Evolutionary conservation across 2,888 invertebrate species (phyloP).

Genomic region (Drosophila pseudotalamancana): DNA sequence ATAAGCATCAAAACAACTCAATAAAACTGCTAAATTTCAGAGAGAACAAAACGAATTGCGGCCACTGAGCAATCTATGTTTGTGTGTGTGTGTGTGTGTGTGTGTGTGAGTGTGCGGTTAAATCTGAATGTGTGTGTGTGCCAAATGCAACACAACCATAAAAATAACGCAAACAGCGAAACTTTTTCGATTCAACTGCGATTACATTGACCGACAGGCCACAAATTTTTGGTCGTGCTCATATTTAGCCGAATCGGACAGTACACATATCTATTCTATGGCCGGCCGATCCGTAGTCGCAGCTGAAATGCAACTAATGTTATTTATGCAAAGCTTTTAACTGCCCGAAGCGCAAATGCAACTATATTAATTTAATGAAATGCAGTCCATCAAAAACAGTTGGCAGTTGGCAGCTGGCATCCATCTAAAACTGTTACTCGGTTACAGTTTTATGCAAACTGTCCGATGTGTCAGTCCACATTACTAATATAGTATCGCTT

Average conservation of each 20-base stretch:
- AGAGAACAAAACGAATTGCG: slow-evolving; percentile 50
- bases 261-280: neutral
- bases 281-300: neutral
- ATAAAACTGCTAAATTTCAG: slow-evolving; percentile 72
- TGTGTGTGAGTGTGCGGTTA: too few relatives aligned
- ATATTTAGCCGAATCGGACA: slow-evolving; percentile 25
- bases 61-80: slow-evolving; percentile 12
- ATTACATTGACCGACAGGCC: slow-evolving; percentile 58
- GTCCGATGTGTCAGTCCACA: slow-evolving; percentile 47
- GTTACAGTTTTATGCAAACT: slow-evolving; percentile 30
- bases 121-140: slow-evolving; percentile 19
- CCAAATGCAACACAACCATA: slow-evolving; percentile 30
- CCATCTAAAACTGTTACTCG: slow-evolving; percentile 10
- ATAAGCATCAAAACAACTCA: slow-evolving; percentile 78
- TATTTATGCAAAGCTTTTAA: slow-evolving; percentile 49
- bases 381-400: slow-evolving; percentile 63
- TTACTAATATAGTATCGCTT: too few relatives aligned
- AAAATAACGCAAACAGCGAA: slow-evolving; percentile 59
- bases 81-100: slow-evolving; percentile 8
- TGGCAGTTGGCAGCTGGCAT: slow-evolving; percentile 20
- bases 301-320: slow-evolving; percentile 14
- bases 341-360: slow-evolving; percentile 28
- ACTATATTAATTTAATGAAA: slow-evolving; percentile 63
- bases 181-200: slow-evolving; percentile 72
- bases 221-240: slow-evolving; percentile 27